phyloP scores from a whole-genome alignment of 2,797 vertebrate genomes.

The Streptopelia turtur region DNA sequence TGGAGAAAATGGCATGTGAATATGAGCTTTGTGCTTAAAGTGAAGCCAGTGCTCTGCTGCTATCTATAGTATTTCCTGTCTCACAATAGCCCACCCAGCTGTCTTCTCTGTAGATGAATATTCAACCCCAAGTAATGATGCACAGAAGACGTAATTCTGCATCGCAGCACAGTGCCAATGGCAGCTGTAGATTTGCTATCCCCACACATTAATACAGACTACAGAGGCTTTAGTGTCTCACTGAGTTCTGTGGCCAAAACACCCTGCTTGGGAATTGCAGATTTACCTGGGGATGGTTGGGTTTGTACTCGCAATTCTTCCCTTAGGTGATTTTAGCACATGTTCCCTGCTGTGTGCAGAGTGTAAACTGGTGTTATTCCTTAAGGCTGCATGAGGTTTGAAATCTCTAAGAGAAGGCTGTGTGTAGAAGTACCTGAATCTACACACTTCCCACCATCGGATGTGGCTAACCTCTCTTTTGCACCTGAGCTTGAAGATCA shows the following conservation, averaged over 20 bases:
- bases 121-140: background rate
- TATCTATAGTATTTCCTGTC: constrained; percentile 57
- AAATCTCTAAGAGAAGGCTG: background rate
- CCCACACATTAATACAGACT: rapidly evolving
- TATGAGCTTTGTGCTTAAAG: background rate
- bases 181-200: background rate
- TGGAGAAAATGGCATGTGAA: background rate
- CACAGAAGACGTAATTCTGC: background rate
- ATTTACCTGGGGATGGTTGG: background rate
- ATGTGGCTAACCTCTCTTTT: background rate
- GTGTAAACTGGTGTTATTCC: background rate
- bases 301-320: background rate
- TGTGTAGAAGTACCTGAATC: background rate
- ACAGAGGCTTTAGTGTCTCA: background rate
- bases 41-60: background rate
- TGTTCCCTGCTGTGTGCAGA: background rate
- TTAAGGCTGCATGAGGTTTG: background rate
- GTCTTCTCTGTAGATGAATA: constrained; percentile 15
- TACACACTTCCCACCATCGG: background rate
- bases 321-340: background rate
- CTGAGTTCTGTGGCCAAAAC: background rate
- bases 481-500: background rate
- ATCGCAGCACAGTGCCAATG: background rate
- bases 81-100: constrained; percentile 46
- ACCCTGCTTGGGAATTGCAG: background rate